Percentiles rank a stretch among this genome's conserved stretches.
Evolutionary conservation across 1,140 invertebrate species (phyloP).

Genomic region (Cotesia typhae): DNA sequence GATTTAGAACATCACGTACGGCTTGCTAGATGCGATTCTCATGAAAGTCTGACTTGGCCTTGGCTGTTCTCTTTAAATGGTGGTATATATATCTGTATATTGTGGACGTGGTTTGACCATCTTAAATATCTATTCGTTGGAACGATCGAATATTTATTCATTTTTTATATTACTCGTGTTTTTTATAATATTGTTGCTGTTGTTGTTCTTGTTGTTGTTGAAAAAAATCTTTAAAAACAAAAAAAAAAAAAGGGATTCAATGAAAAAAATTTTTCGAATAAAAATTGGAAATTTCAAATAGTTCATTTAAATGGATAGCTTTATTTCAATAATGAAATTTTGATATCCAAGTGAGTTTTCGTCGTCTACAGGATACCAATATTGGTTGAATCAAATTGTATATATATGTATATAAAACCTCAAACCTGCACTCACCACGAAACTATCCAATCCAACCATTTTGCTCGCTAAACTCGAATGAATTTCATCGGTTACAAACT

Average conservation of each 20-base stretch:
- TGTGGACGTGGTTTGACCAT: neutral
- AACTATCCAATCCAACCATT: constrained; percentile 5
- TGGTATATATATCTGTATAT: no score
- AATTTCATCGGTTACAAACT: constrained; percentile 26
- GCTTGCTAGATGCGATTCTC: constrained; percentile 9
- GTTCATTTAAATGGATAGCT: no score
- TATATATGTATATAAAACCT: no score
- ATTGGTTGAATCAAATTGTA: constrained; percentile 7
- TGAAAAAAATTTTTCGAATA: no score
- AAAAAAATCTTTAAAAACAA: no score
- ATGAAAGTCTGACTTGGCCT: constrained; percentile 7
- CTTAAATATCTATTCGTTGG: neutral
- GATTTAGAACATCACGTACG: constrained; percentile 1
- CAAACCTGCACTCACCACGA: neutral
- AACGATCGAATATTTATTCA: no score
- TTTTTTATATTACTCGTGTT: no score
- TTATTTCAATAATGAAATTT: constrained; percentile 17
- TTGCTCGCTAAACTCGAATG: constrained; percentile 27
- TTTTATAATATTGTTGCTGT: no score
- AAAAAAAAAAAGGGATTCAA: no score
- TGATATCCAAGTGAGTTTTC: neutral
- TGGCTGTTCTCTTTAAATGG: neutral
- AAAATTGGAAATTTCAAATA: no score
- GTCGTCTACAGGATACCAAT: neutral
- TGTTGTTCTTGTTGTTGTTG: no score